Evolutionary conservation across 2,113 vertebrate species (phyloP).

Genomic region (Python bivittatus): DNA sequence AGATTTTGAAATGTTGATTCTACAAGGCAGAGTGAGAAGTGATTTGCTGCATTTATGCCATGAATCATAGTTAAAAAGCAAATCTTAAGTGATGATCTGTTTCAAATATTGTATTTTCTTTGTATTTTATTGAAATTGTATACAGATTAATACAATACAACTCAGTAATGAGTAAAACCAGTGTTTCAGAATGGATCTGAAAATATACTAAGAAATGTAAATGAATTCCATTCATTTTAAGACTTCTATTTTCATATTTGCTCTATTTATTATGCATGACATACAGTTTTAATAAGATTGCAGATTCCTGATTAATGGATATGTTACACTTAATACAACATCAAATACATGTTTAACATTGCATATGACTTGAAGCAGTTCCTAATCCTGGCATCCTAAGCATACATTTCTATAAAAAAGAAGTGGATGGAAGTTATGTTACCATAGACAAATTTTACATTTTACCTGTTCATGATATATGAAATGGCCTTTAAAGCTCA

Average conservation of each 20-base stretch:
- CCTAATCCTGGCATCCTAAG: not conserved
- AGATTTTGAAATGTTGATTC: conserved; percentile 16
- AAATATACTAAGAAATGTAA: conserved; percentile 21
- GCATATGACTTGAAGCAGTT: not conserved
- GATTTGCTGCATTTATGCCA: not conserved
- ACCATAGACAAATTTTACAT: not conserved
- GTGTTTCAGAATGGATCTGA: conserved; percentile 26
- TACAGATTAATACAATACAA: conserved; percentile 14
- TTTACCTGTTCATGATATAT: not conserved
- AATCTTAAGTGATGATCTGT: not conserved
- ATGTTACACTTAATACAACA: not conserved
- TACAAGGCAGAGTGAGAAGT: not conserved
- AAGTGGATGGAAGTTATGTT: not conserved
- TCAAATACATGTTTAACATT: not conserved
- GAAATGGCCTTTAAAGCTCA: conserved; percentile 26
- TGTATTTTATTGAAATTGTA: not conserved
- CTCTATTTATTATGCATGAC: conserved; percentile 27
- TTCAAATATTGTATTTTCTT: conserved; percentile 26
- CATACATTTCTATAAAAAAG: not conserved
- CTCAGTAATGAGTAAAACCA: not conserved
- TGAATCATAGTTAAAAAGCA: conserved; percentile 4
- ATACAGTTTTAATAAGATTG: conserved; percentile 42
- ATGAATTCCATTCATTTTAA: conserved; percentile 28
- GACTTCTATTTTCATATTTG: conserved; percentile 23
- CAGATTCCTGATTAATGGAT: conserved; percentile 32